These are phyloP conservation scores for Arge pagana DNA, from an alignment of 2,888 invertebrate genomes.

Conservation along the genomic window DNA sequence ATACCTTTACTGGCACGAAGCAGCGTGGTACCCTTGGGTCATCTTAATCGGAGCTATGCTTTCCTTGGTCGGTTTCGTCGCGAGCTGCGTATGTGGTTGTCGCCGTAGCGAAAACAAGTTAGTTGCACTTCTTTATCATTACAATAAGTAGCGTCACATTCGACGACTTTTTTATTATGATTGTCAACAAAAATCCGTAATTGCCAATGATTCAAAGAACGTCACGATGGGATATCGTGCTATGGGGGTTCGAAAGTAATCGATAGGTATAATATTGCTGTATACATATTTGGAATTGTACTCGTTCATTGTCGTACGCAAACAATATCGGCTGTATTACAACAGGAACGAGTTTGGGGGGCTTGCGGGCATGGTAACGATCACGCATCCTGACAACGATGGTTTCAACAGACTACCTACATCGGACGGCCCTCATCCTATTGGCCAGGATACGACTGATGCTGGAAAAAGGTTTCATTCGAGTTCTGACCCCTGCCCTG, in stretches of 20 bases:
- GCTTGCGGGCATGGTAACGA: slow-evolving; percentile 73
- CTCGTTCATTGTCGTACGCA: no score
- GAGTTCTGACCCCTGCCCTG: slow-evolving; percentile 37
- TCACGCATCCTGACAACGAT: slow-evolving; percentile 68
- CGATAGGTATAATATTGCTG: no score
- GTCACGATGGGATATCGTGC: no score
- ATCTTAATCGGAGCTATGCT: slow-evolving; percentile 53
- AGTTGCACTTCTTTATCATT: no score
- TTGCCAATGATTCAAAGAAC: not conserved
- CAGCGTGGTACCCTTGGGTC: slow-evolving; percentile 52
- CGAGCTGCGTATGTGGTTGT: slow-evolving; percentile 76
- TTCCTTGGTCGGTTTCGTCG: slow-evolving; percentile 63
- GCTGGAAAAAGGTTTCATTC: slow-evolving; percentile 53
- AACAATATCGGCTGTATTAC: no score
- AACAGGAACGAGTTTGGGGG: slow-evolving; percentile 73
- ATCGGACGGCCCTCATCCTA: slow-evolving; percentile 43
- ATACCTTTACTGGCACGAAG: slow-evolving; percentile 42
- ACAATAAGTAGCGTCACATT: no score
- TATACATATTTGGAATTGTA: no score
- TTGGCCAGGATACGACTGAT: slow-evolving; percentile 49
- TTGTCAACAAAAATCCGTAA: not conserved
- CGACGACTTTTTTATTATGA: no score
- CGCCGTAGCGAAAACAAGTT: slow-evolving; percentile 77
- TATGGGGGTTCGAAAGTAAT: no score
- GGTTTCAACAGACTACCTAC: slow-evolving; percentile 49